These are phyloP conservation scores for Mobula birostris DNA, from an alignment of 2,113 vertebrate genomes.

Conservation along the genomic window DNA sequence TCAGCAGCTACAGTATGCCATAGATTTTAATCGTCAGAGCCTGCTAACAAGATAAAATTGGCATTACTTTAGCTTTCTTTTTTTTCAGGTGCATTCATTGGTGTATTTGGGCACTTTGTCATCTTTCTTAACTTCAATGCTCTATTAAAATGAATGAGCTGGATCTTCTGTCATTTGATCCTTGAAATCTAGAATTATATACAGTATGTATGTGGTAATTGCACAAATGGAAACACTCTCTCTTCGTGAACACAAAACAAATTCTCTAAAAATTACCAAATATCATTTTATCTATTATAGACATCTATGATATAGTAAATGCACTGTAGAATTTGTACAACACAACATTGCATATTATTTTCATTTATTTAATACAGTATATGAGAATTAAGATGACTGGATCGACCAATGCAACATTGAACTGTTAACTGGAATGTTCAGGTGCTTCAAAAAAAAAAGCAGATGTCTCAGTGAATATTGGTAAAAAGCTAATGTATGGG, in stretches of 20 bases:
- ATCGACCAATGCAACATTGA: not conserved
- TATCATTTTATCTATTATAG: not conserved
- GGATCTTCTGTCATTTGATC: not conserved
- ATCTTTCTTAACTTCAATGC: not conserved
- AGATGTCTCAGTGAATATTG: not conserved
- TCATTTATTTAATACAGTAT: not conserved
- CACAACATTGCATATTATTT: not conserved
- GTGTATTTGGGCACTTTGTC: not conserved
- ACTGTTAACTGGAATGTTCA: not conserved
- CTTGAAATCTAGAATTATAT: not conserved
- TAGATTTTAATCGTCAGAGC: not conserved
- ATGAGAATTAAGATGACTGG: not conserved
- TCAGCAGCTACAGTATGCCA: not conserved
- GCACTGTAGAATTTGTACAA: not conserved
- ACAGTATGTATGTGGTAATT: not conserved
- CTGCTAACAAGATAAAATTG: not conserved
- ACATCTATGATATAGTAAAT: not conserved
- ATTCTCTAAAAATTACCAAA: not conserved
- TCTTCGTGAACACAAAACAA: not conserved
- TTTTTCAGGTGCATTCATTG: not conserved
- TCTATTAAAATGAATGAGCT: not conserved
- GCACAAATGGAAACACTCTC: not conserved
- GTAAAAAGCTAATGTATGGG: not conserved
- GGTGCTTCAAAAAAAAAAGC: not conserved
- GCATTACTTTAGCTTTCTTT: not conserved